phyloP scores from a whole-genome alignment of 92 coral and sea anemone species.

The Porites evermanni region DNA sequence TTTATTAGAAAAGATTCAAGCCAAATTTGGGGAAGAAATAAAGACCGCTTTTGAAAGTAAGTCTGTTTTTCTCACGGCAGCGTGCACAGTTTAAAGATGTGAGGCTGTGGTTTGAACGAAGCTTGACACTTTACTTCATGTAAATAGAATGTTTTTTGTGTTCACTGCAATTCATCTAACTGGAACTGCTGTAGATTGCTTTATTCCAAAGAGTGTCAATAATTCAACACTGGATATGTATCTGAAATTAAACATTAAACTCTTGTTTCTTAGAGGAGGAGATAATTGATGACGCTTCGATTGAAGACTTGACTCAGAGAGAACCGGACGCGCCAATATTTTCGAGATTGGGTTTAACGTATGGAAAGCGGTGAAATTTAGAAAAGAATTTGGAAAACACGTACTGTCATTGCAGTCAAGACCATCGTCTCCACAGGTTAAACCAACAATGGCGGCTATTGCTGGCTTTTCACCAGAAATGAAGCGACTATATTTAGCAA shows the following conservation, averaged over 20 bases:
- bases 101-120: too few species aligned
- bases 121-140: too few species aligned
- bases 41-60: constrained; percentile 58
- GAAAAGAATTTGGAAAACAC: constrained; percentile 34
- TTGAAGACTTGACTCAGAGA: constrained; percentile 19
- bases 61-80: not conserved
- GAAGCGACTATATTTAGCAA: constrained; percentile 32
- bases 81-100: too few species aligned
- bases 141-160: not conserved
- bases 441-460: constrained; percentile 55
- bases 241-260: constrained; percentile 22
- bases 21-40: constrained; percentile 45
- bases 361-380: constrained; percentile 45
- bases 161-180: constrained; percentile 5
- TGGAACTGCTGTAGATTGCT: not conserved
- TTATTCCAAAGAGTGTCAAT: too few species aligned
- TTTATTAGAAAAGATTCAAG: constrained; percentile 36
- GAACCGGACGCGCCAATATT: constrained; percentile 47
- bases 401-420: constrained; percentile 25
- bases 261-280: constrained; percentile 44
- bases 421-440: constrained; percentile 29
- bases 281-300: constrained; percentile 43
- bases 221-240: too few species aligned
- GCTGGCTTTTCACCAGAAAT: constrained; percentile 42
- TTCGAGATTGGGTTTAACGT: constrained; percentile 33